A percentile compares a stretch with the other conserved stretches of the same genome.
Evolutionary conservation across 2,888 invertebrate genomes (phyloP).

Genomic region (Acrobasis consociella): DNA sequence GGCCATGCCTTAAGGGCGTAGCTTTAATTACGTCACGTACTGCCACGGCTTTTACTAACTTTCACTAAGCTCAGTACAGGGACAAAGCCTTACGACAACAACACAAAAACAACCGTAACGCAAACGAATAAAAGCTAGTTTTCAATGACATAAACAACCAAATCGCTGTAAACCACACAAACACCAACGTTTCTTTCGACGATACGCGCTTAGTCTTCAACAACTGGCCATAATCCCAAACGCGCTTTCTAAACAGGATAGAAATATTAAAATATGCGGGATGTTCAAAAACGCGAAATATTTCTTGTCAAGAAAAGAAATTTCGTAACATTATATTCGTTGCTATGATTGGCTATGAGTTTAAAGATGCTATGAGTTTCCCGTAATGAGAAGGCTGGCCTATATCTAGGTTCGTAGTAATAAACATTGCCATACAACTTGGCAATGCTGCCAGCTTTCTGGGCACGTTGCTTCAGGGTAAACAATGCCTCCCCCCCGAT

Average conservation of each 20-base stretch:
- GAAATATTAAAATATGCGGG: too few species aligned
- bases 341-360: too few species aligned
- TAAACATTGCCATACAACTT: too few species aligned
- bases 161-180: constrained; percentile 20
- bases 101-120: constrained; percentile 21
- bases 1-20: constrained; percentile 42
- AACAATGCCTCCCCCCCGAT: too few species aligned
- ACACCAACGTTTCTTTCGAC: constrained; percentile 48
- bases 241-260: background rate
- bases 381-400: too few species aligned
- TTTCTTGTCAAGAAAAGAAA: too few species aligned
- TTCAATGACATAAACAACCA: background rate
- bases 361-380: too few species aligned
- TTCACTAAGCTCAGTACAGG: constrained; percentile 52
- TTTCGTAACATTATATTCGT: too few species aligned
- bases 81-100: constrained; percentile 32
- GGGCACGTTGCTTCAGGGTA: too few species aligned
- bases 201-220: constrained; percentile 63
- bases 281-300: too few species aligned
- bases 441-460: too few species aligned
- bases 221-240: constrained; percentile 57
- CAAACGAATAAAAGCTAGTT: background rate
- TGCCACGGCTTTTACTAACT: constrained; percentile 53
- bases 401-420: too few species aligned
- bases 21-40: constrained; percentile 60